Evolutionary conservation across 1,140 invertebrate genomes (phyloP), one percentile per base, ranked within the genome.

Genomic region (Octopus sinensis): DNA sequence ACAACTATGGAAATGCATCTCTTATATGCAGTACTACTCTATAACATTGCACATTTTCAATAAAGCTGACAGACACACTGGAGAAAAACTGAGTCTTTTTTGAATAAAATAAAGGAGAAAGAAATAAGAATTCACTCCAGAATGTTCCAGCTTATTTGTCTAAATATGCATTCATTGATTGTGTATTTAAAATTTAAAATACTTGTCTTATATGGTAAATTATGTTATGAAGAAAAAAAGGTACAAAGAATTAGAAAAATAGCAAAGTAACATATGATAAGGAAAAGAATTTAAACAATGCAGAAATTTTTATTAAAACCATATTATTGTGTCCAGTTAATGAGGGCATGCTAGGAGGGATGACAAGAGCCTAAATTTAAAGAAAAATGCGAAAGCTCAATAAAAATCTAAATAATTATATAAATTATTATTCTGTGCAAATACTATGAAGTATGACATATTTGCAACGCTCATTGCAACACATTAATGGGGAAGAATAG

Each of bases 291-390:
- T 73, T 5, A 73, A 73, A 73, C 30, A 73, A 73, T 12, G 68
- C 68, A 4, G 13, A 73, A 13, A 73, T 73, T 73, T 73, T 73
- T 73, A 23, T n/a, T 73, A 73, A 73, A 73, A n/a, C 68, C 68
- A 73, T 73, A 73, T 73, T 73, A n/a, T 23, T 73, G 30, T 73
- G 68, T 73, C 68, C 68, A 73, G 5, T 73, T 73, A 73, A 73
- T 73, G 68, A 73, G 30, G 68, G 30, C 30, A 43, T 43, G 30
- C 30, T 43, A 43, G 30, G 30, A 43, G 30, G 30, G 30, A 43
- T 43, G 30, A 43, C 30, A 43, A 43, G 30, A 43, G 30, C 30
- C 30, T 43, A 43, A 43, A 43, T 43, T 43, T 43, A 43, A 43
- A 43, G 3, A 43, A 43, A 43, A 43, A 43, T 43, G 30, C 0